A percentile compares a stretch with the other conserved stretches of the same genome.
Conservation (phyloP, 2,113 vertebrate genomes). For the Pica pica region DNA sequence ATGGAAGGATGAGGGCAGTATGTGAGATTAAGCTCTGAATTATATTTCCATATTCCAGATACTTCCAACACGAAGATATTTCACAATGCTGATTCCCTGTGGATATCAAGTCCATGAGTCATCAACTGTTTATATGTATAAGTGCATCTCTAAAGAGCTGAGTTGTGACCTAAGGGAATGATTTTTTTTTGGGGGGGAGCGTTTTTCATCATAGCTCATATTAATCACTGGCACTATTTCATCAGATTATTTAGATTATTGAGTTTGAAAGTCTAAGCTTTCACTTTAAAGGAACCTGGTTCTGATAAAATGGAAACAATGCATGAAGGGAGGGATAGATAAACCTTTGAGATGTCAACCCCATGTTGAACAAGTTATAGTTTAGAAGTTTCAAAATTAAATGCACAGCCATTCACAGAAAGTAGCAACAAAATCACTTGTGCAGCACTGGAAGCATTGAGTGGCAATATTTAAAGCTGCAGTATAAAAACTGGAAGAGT, state of each 20-base stretch:
- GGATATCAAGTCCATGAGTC: background rate
- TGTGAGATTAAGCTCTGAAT: background rate
- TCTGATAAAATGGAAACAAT: background rate
- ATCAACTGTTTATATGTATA: background rate
- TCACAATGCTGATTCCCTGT: background rate
- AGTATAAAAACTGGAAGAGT: background rate
- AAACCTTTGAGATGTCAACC: background rate
- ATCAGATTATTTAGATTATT: background rate
- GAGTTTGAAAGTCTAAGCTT: background rate
- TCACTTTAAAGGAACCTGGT: background rate
- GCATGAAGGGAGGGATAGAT: background rate
- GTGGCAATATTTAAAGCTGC: background rate
- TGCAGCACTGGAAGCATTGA: background rate
- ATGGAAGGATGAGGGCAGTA: background rate
- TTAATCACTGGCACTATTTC: background rate
- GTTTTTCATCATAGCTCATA: background rate
- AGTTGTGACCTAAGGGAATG: background rate
- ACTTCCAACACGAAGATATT: background rate
- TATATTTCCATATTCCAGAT: background rate
- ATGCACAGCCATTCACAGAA: background rate
- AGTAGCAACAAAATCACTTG: background rate
- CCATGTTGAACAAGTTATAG: background rate
- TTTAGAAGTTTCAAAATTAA: background rate
- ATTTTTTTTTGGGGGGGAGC: background rate
- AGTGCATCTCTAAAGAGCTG: background rate